A percentile compares a stretch with the other conserved stretches of the same genome.
These are phyloP conservation scores for Platynereis dumerilii DNA, from an alignment of 2,888 invertebrate species.

Conservation along the genomic window DNA sequence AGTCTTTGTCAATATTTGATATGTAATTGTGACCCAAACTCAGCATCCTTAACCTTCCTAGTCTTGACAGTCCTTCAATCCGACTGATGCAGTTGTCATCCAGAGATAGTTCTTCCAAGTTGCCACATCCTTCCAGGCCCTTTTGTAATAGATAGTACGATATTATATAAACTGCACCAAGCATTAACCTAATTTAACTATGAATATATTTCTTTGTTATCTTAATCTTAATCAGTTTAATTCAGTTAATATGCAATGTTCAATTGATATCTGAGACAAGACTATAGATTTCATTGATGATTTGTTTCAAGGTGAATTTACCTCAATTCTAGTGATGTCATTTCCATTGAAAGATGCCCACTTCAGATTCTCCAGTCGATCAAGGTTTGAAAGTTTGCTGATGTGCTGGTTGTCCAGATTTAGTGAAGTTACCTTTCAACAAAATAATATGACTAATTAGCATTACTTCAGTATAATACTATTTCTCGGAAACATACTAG, in stretches of 20 bases:
- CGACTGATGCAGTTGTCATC: constrained; percentile 58
- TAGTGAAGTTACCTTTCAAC: constrained; percentile 56
- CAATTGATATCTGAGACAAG: no score
- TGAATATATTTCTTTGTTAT: no score
- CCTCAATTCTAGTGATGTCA: constrained; percentile 62
- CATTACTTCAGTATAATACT: no score
- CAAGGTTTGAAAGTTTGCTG: constrained; percentile 59
- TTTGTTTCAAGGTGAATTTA: no score
- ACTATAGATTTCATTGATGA: no score
- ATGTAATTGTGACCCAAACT: constrained; percentile 59
- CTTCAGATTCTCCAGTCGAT: constrained; percentile 55
- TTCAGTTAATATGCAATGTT: no score
- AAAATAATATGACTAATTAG: neutral
- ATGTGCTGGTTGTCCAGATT: constrained; percentile 60
- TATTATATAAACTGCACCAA: no score
- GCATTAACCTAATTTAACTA: neutral
- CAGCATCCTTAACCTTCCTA: constrained; percentile 50
- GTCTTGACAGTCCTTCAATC: constrained; percentile 51
- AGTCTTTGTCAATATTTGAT: constrained; percentile 47
- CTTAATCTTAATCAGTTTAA: no score
- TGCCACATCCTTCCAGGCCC: constrained; percentile 58
- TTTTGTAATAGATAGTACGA: no score
- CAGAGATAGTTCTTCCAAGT: constrained; percentile 59
- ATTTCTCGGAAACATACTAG: no score
- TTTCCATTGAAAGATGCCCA: constrained; percentile 63